phyloP scores from a whole-genome alignment of 2,888 invertebrate genomes.

The Cepaea hortensis region DNA sequence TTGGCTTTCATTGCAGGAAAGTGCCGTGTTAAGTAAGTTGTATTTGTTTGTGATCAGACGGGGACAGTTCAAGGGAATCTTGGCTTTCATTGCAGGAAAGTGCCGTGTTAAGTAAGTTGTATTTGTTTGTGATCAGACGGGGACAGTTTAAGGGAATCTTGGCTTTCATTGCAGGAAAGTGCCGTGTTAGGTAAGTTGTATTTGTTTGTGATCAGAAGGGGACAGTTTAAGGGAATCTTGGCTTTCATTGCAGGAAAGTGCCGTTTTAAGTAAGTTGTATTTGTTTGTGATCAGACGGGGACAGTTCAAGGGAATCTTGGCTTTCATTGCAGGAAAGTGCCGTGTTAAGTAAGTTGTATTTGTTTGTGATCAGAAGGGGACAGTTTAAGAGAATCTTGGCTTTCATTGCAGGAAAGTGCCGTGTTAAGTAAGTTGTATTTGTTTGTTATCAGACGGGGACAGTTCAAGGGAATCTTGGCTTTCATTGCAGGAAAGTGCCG shows the following conservation, averaged over 20 bases:
- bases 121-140: slow-evolving; percentile 54
- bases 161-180: slow-evolving; percentile 72
- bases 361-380: slow-evolving; percentile 62
- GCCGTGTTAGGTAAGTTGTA: slow-evolving; percentile 67
- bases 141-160: slow-evolving; percentile 73
- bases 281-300: slow-evolving; percentile 61
- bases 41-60: slow-evolving; percentile 54
- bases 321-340: slow-evolving; percentile 72
- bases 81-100: slow-evolving; percentile 73
- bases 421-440: slow-evolving; percentile 64
- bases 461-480: slow-evolving; percentile 71
- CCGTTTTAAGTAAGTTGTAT: slow-evolving; percentile 66
- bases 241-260: slow-evolving; percentile 72
- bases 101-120: slow-evolving; percentile 68
- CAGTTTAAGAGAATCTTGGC: slow-evolving; percentile 72
- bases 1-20: slow-evolving; percentile 72
- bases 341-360: slow-evolving; percentile 65
- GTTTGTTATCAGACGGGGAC: slow-evolving; percentile 63
- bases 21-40: slow-evolving; percentile 68
- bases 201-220: slow-evolving; percentile 58
- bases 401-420: slow-evolving; percentile 71
- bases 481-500: slow-evolving; percentile 72
- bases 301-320: slow-evolving; percentile 71
- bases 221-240: slow-evolving; percentile 73
- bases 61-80: slow-evolving; percentile 72